Evolutionary conservation across 2,113 vertebrate species (phyloP), one percentile per base, ranked within the genome.

Genomic region (Furnarius figulus): DNA sequence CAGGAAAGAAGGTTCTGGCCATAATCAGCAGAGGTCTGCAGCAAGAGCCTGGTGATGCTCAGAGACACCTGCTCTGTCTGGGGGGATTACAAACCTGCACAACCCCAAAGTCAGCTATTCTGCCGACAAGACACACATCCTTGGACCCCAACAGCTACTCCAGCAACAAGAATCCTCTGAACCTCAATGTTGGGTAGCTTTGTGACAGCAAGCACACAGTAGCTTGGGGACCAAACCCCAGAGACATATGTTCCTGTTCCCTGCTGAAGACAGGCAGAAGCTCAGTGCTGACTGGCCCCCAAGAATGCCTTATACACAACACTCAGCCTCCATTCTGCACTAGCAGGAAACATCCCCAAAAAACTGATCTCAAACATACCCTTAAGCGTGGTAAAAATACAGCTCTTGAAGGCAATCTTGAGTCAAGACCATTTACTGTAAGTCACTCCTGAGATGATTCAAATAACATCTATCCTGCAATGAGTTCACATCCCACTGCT

Each of bases 71-170:
- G 8, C 61, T 73, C 21, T 53, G 27, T 40, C 74, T 71, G 65
- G 15, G 27, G 24, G n/a, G 70, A 85, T 80, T 79, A 22, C 53
- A 10, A 18, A 82, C 73, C 30, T 95, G 65, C 23, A 4, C 49
- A 81, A 83, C 76, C 52, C 40, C 61, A 50, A 84, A 89, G 91
- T 52, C 91, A 96, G 93, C 78, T 94, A 91, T 53, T 95, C 35
- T 66, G 52, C 93, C 85, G 62, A 78, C 61, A 92, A 53, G 68
- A 84, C 44, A 15, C 28, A 5, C 2, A 25, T 47, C 85, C 86
- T 93, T 70, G 20, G 63, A 88, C 66, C 85, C 25, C 50, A 15
- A 61, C 8, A 49, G 87, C 62, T 85, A 79, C 94, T 91, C 77
- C 85, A 78, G 68, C 35, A 46, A 95, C 88, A 94, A 84, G 87